Evolutionary conservation across 2,888 invertebrate species (phyloP).

Genomic region (Stenotaenia linearis): DNA sequence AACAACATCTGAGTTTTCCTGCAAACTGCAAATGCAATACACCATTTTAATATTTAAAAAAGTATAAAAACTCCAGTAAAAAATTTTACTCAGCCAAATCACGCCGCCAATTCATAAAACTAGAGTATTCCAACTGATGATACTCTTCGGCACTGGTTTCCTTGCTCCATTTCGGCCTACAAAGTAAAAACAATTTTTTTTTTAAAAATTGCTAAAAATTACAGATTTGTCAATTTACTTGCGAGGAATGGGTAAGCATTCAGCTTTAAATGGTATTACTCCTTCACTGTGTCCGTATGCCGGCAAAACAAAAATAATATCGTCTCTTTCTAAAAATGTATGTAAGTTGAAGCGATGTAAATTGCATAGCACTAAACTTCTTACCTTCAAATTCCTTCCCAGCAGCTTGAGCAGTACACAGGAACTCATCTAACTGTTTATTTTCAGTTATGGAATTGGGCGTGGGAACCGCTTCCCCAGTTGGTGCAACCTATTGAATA

Average conservation of each 20-base stretch:
- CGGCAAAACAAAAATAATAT: not conserved
- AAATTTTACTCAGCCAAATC: constrained; percentile 59
- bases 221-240: not conserved
- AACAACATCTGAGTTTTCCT: constrained; percentile 70
- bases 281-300: not conserved
- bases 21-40: constrained; percentile 55
- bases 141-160: constrained; percentile 74
- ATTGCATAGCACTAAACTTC: constrained; percentile 40
- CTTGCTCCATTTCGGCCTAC: constrained; percentile 69
- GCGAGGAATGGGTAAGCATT: not conserved
- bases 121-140: constrained; percentile 67
- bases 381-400: constrained; percentile 76
- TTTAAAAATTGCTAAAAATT: not conserved
- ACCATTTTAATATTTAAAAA: not conserved
- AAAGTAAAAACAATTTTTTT: constrained; percentile 45
- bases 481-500: constrained; percentile 60
- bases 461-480: constrained; percentile 54
- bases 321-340: not conserved
- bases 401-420: constrained; percentile 89
- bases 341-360: not conserved
- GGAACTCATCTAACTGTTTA: constrained; percentile 91
- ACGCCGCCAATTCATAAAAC: constrained; percentile 87
- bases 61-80: not conserved
- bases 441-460: constrained; percentile 91
- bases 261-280: not conserved